Evolutionary conservation across 2,113 vertebrate species (phyloP), one percentile per base, ranked within the genome.

Genomic region (Nerophis lumbriciformis): DNA sequence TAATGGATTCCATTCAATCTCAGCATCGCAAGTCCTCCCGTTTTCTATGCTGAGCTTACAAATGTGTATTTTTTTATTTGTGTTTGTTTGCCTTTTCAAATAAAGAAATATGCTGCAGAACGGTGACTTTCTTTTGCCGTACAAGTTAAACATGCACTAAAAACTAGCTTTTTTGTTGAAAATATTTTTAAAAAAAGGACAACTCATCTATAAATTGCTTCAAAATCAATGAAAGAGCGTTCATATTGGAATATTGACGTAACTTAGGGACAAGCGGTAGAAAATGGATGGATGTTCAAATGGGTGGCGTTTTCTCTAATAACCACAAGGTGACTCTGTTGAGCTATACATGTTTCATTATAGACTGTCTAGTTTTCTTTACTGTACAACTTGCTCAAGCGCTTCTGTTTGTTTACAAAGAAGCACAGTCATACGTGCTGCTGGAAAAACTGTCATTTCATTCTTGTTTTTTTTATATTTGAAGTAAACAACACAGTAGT

Each of bases 61-160:
- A 78, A 76, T 72, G 77, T 84, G 63, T 83, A 74, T 83, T 87
- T 83, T 83, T 88, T 85, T 83, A 79, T 87, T 83, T 82, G 77
- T 75, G 77, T 85, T 76, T 75, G 66, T 73, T 77, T 80, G 73
- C 59, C 69, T 79, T 85, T 79, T 81, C 72, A 71, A 82, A 80
- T 79, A 84, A 85, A 77, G 10, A 62, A 58, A 38, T 67, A 42
- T 49, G 63, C 70, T 73, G 63, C 73, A 75, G 72, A 78, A 82
- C 78, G 77, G 65, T 83, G 85, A 28, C 19, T 68, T 52, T 37
- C 67, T 68, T 79, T 53, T 72, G 37, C 35, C 73, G 66, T 54
- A 57, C 52, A 66, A 47, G 2, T 42, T 44, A 7, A 1, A 57
- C 6, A 2, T 12, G 5, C 1, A 36, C 8, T 14, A 53, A 53